These are phyloP conservation scores for Teleopsis dalmanni DNA, from an alignment of 1,140 invertebrate genomes.

Conservation along the genomic window DNA sequence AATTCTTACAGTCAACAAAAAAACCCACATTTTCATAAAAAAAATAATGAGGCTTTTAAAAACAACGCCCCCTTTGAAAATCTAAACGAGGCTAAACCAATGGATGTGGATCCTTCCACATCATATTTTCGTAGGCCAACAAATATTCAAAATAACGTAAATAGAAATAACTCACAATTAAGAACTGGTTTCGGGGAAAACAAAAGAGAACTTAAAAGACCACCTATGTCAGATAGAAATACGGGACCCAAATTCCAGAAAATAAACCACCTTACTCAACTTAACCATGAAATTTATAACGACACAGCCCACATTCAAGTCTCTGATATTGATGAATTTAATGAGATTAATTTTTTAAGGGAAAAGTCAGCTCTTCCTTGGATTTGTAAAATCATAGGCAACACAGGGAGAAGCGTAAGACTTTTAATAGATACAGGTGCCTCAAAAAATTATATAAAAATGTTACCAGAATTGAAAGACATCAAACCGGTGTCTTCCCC, in stretches of 20 bases:
- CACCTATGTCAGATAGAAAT: conserved; percentile 2
- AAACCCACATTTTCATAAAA: conserved; percentile 3
- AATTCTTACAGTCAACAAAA: conserved; percentile 1
- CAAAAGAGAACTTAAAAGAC: conserved; percentile 2
- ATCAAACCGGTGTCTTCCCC: conserved; percentile 9
- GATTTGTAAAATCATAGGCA: conserved; percentile 9
- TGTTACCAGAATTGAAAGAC: background rate
- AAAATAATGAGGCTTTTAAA: conserved; percentile 1
- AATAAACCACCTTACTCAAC: background rate
- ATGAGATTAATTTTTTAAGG: conserved; percentile 16
- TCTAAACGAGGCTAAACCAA: background rate
- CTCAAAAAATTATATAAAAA: conserved; percentile 14
- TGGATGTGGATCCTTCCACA: background rate
- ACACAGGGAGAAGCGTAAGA: conserved; percentile 13
- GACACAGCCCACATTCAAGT: background rate
- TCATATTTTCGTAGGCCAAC: background rate
- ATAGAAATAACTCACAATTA: background rate
- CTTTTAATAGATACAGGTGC: conserved; percentile 14
- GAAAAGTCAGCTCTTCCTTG: conserved; percentile 11
- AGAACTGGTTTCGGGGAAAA: too few relatives aligned
- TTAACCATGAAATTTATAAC: background rate
- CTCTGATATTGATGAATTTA: background rate
- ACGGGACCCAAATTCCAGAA: too few relatives aligned
- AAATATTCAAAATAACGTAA: background rate
- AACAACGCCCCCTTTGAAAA: background rate